Percentiles rank a stretch among this genome's conserved stretches.
These are phyloP conservation scores for Amniataba percoides DNA, from an alignment of 2,797 vertebrate species.

Conservation along the genomic window DNA sequence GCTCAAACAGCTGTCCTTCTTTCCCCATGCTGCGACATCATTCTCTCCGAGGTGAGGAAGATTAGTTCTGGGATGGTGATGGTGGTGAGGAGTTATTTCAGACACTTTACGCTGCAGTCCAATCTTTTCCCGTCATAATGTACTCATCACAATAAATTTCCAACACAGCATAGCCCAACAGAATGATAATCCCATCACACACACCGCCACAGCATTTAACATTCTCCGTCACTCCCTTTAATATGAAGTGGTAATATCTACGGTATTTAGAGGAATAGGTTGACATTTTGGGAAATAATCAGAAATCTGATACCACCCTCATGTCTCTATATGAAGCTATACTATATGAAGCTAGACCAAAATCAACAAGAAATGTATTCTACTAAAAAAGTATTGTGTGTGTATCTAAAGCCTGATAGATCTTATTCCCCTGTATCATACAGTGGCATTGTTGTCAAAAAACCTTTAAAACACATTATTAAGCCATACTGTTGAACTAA, in stretches of 20 bases:
- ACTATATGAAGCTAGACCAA: too few species aligned
- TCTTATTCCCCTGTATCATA: not conserved
- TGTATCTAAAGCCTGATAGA: too few species aligned
- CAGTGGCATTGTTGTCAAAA: not conserved
- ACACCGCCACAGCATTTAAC: not conserved
- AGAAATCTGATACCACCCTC: too few species aligned
- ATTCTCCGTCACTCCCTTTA: not conserved
- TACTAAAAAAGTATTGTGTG: too few species aligned
- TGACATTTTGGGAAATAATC: too few species aligned
- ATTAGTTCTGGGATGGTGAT: slow-evolving; percentile 47
- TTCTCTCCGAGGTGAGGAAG: slow-evolving; percentile 46
- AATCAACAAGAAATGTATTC: too few species aligned
- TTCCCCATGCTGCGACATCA: slow-evolving; percentile 42
- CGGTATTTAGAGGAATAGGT: not conserved
- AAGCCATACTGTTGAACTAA: not conserved
- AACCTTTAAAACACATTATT: too few species aligned
- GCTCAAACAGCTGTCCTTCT: slow-evolving; percentile 22
- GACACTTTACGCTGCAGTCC: slow-evolving; percentile 18
- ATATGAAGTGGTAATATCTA: not conserved
- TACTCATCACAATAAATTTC: slow-evolving; percentile 18
- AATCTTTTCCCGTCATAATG: not conserved
- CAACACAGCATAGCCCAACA: not conserved
- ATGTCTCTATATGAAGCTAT: too few species aligned
- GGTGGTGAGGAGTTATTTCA: slow-evolving; percentile 13
- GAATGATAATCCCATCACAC: slow-evolving; percentile 12